A percentile compares a stretch with the other conserved stretches of the same genome.
Conservation (phyloP, 2,888 invertebrate species). For the Sarcophaga caerulescens region DNA sequence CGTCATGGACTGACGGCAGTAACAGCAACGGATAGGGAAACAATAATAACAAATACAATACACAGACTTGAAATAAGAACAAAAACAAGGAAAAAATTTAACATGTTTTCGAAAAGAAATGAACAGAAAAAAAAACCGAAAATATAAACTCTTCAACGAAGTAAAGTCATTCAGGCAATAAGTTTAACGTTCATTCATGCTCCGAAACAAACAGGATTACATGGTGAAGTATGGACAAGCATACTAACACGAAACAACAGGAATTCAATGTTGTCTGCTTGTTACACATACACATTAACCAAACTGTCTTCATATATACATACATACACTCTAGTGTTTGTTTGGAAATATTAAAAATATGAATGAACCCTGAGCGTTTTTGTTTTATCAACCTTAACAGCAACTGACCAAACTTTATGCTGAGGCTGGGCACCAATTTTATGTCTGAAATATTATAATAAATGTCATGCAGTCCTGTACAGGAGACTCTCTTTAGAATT, state of each 20-base stretch:
- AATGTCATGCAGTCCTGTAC: no score
- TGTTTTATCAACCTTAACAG: not conserved
- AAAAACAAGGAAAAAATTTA: conserved; percentile 12
- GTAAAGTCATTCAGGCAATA: conserved; percentile 49
- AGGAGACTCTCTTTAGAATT: no score
- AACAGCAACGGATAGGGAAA: conserved; percentile 21
- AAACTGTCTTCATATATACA: not conserved
- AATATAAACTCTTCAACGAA: conserved; percentile 33
- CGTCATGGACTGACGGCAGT: conserved; percentile 29
- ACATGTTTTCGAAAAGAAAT: no score
- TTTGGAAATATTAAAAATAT: not conserved
- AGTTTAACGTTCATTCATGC: conserved; percentile 19
- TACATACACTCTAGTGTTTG: not conserved
- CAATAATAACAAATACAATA: conserved; percentile 26
- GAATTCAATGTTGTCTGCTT: conserved; percentile 29
- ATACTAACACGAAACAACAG: not conserved
- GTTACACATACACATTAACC: not conserved
- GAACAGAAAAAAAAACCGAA: no score
- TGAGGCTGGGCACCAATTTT: not conserved
- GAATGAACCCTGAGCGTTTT: not conserved
- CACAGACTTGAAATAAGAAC: not conserved
- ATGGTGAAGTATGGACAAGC: not conserved
- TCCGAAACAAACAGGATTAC: not conserved
- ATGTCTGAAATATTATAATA: no score
- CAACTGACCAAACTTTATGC: conserved; percentile 9